Evolutionary conservation across 2,113 vertebrate species (phyloP), one percentile per base, ranked within the genome.

Genomic region (Epinephelus cyanopodus): DNA sequence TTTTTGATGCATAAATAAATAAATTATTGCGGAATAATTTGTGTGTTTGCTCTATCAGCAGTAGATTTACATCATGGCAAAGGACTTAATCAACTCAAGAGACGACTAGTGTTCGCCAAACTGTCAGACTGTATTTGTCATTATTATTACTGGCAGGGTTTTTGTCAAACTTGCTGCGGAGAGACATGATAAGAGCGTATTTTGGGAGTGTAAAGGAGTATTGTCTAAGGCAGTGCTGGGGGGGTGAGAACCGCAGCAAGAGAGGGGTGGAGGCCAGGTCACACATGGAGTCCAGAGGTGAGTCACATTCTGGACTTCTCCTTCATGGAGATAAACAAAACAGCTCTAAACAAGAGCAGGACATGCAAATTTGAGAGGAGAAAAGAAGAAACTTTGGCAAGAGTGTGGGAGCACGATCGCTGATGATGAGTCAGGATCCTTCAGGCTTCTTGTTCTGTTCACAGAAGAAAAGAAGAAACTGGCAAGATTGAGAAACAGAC

Each of bases 281-380:
- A 65, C 86, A 92, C 62, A 89, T 86, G 60, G 84, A 83, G 74
- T 77, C 84, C 74, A 86, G 81, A 92, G 88, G 70, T 89, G 91
- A 95, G 85, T 93, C 92, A 94, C 81, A 82, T 14, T 48, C 73
- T 82, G 87, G 81, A 87, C 74, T 91, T 88, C 72, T 84, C 90
- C 81, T 60, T 81, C 81, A 29, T 77, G 25, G 82, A 91, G 88
- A 93, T 87, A 89, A 90, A 91, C 88, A 90, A 90, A 90, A 89
- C 82, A 63, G n/a, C 64, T 29, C 64, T 63, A 81, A 87, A 88
- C 85, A 86, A 90, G 52, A 89, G 72, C 56, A 73, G 79, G 77
- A 77, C 82, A 79, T 85, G 86, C 84, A 82, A 65, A 89, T 77
- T 53, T 60, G 50, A 79, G 65, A 63, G 37, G 65, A 47, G 62